Conservation (phyloP, 2,797 vertebrate species). For the Dipus sagitta region DNA sequence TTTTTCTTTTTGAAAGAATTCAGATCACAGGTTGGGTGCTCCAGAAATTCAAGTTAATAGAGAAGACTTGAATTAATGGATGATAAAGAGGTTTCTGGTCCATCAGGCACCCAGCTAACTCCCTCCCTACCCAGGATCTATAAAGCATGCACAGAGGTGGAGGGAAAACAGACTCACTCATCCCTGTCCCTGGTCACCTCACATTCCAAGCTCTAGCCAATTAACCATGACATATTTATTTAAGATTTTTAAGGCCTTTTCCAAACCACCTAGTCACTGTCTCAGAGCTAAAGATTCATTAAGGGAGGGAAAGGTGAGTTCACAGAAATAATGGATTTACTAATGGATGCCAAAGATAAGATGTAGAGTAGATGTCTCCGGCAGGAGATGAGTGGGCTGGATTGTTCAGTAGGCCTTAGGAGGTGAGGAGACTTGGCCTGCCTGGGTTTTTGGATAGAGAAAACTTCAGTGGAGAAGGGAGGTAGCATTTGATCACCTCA, state of each 20-base stretch:
- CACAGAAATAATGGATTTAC: slow-evolving; percentile 21
- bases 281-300: not conserved
- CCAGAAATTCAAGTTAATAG: slow-evolving; percentile 35
- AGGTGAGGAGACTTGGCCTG: not conserved
- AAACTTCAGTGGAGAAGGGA: not conserved
- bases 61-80: slow-evolving; percentile 34
- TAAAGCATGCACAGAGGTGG: not conserved
- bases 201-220: not conserved
- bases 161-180: not conserved
- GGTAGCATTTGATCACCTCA: not conserved
- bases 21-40: not conserved
- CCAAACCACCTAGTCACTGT: not conserved
- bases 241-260: not conserved
- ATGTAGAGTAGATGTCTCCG: not conserved
- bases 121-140: not conserved
- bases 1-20: not conserved
- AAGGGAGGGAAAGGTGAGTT: not conserved
- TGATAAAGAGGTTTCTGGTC: not conserved
- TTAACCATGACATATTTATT: not conserved
- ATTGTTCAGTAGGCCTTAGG: not conserved
- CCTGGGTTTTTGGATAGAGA: not conserved
- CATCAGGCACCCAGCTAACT: not conserved
- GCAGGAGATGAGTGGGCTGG: not conserved
- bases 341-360: not conserved
- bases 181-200: not conserved